These are phyloP conservation scores for Corynorhinus townsendii DNA, from an alignment of 2,113 vertebrate genomes.

Conservation along the genomic window DNA sequence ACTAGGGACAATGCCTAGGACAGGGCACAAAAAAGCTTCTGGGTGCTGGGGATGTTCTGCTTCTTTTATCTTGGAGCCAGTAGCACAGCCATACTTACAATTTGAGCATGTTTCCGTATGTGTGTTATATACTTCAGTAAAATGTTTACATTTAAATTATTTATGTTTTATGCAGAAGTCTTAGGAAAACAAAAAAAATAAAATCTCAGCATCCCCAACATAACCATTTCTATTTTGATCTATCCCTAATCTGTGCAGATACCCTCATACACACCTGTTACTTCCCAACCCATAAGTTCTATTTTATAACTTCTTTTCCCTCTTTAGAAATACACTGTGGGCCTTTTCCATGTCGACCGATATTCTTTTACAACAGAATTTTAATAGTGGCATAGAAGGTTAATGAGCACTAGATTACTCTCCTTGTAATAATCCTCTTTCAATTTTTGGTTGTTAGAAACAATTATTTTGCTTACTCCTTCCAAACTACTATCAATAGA, in stretches of 20 bases:
- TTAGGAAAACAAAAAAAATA: background rate
- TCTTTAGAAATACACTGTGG: background rate
- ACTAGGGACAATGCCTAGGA: background rate
- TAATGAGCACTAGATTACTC: background rate
- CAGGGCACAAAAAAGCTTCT: background rate
- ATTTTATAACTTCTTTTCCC: background rate
- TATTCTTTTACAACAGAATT: conserved; percentile 7
- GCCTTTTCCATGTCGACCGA: background rate
- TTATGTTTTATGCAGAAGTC: background rate
- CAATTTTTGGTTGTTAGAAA: background rate
- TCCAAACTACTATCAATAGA: background rate
- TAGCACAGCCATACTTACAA: background rate
- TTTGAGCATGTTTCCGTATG: background rate
- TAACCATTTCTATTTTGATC: background rate
- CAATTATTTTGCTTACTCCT: background rate
- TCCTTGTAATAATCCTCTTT: background rate
- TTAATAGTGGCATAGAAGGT: background rate
- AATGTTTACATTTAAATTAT: background rate
- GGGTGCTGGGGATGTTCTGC: background rate
- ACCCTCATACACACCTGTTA: accelerated
- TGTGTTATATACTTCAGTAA: background rate
- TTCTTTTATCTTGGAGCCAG: background rate
- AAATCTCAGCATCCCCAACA: background rate
- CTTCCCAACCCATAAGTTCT: background rate
- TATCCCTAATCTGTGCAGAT: background rate